These are phyloP conservation scores for Hassar affinis DNA, from an alignment of 2,113 vertebrate genomes.

Conservation along the genomic window DNA sequence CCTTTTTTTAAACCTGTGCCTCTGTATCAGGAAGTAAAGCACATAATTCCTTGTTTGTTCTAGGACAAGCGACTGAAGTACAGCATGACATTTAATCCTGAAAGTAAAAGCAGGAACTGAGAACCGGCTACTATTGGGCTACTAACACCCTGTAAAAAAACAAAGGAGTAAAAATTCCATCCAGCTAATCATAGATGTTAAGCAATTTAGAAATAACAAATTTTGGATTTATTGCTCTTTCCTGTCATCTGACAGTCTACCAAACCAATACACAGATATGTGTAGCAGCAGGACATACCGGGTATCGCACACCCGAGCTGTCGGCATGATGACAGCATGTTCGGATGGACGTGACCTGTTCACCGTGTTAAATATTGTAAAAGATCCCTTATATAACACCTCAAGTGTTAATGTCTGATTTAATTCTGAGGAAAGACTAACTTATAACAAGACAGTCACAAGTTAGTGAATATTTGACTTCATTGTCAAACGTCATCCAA, in stretches of 20 bases:
- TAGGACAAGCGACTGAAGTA: conserved; percentile 18
- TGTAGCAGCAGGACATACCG: background rate
- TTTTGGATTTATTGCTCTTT: background rate
- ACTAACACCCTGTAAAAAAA: background rate
- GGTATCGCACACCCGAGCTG: background rate
- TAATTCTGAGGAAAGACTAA: conserved; percentile 15
- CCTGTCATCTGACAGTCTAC: background rate
- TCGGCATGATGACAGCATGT: background rate
- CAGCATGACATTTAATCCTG: conserved; percentile 30
- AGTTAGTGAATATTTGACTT: conserved; percentile 19
- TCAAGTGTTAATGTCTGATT: background rate
- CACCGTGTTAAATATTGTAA: background rate
- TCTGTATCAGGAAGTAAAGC: conserved; percentile 31
- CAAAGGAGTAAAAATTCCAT: background rate
- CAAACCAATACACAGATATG: background rate
- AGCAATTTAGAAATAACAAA: no score
- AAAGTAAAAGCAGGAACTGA: conserved; percentile 47
- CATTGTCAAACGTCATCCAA: conserved; percentile 10
- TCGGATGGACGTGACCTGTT: background rate
- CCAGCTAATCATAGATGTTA: background rate
- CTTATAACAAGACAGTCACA: background rate
- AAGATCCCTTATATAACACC: background rate
- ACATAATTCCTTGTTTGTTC: conserved; percentile 20
- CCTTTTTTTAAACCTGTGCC: conserved; percentile 1
- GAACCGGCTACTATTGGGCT: background rate